Percentiles rank a stretch among this genome's conserved stretches.
These are phyloP conservation scores for Trochalopteron elliotii DNA, from an alignment of 2,113 vertebrate genomes.

Conservation along the genomic window DNA sequence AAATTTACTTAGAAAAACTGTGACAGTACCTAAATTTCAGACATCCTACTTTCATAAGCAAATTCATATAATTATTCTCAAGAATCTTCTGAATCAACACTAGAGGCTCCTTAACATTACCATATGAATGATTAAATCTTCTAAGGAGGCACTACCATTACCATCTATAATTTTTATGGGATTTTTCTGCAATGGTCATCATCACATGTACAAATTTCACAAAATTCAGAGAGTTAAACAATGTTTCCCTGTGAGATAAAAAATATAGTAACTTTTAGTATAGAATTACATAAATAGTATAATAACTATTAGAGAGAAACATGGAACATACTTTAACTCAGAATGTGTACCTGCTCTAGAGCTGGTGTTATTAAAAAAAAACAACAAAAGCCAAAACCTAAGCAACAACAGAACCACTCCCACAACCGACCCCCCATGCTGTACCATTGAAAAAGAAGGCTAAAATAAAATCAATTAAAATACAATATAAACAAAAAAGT, in stretches of 20 bases:
- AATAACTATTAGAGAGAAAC: not conserved
- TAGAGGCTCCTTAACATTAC: not conserved
- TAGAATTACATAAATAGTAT: not conserved
- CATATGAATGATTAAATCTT: not conserved
- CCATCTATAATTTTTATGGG: not conserved
- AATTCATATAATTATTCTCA: not conserved
- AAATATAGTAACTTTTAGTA: not conserved
- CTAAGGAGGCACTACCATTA: not conserved
- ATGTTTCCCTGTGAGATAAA: not conserved
- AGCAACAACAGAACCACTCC: not conserved
- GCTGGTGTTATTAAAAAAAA: not conserved
- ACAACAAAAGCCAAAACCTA: not conserved
- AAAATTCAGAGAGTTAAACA: not conserved
- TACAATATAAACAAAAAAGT: not conserved
- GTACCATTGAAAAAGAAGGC: not conserved
- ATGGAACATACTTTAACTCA: not conserved
- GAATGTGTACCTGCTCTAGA: not conserved
- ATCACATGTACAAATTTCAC: not conserved
- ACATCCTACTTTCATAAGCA: not conserved
- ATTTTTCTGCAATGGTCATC: not conserved
- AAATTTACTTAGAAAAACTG: not conserved
- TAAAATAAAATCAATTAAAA: not conserved
- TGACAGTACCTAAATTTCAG: not conserved
- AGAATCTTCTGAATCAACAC: not conserved
- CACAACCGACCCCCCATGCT: accelerated